phyloP scores from a whole-genome alignment of 1,140 invertebrate genomes.

The Orius insidiosus region DNA sequence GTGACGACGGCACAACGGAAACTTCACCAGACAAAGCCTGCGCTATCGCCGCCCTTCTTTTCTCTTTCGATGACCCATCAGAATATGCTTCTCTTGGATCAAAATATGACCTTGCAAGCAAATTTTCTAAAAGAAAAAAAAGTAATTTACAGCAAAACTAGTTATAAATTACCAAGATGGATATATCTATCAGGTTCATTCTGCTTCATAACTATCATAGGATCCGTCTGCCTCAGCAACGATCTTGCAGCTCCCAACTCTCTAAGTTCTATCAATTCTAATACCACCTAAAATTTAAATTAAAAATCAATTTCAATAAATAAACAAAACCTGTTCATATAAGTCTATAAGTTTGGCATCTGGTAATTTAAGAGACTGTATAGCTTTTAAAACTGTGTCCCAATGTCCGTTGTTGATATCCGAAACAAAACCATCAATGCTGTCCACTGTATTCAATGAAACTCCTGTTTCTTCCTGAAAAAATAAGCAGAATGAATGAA shows the following conservation, averaged over 20 bases:
- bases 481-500: not conserved
- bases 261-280: conserved; percentile 92
- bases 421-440: conserved; percentile 91
- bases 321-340: conserved; percentile 72
- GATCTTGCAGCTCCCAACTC: conserved; percentile 96
- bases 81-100: conserved; percentile 95
- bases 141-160: not conserved
- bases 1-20: conserved; percentile 91
- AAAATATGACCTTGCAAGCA: conserved; percentile 91
- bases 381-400: conserved; percentile 96
- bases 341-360: conserved; percentile 97
- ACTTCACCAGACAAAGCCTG: conserved; percentile 93
- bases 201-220: conserved; percentile 96
- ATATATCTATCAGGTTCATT: conserved; percentile 90
- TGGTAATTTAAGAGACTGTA: conserved; percentile 91
- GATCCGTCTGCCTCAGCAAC: conserved; percentile 92
- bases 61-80: conserved; percentile 90
- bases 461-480: conserved; percentile 94
- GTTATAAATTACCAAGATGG: conserved; percentile 49
- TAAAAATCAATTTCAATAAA: conserved; percentile 10
- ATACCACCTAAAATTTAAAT: conserved; percentile 57
- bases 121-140: conserved; percentile 57
- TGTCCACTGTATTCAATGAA: conserved; percentile 96
- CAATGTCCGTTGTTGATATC: conserved; percentile 99
- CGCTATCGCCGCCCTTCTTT: conserved; percentile 81